Evolutionary conservation across 2,113 vertebrate genomes (phyloP).

Genomic region (Excalfactoria chinensis): DNA sequence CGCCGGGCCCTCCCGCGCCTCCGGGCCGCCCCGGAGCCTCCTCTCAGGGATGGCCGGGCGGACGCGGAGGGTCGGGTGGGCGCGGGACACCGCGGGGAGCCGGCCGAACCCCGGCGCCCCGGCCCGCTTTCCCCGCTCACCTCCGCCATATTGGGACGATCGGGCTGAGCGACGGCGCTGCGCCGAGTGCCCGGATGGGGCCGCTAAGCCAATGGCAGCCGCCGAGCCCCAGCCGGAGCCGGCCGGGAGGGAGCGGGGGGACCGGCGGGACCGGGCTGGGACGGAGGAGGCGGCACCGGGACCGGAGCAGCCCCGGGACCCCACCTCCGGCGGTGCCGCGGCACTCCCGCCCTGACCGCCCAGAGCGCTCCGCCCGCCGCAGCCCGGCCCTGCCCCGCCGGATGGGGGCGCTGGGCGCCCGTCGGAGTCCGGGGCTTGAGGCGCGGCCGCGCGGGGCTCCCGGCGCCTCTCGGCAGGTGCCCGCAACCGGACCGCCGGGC

Average conservation of each 20-base stretch:
- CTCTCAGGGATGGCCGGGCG: not conserved
- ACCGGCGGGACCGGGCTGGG: constrained; percentile 47
- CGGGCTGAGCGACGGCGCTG: constrained; percentile 87
- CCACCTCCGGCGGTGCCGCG: not conserved
- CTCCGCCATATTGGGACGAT: constrained; percentile 98
- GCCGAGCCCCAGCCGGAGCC: constrained; percentile 39
- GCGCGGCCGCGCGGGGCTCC: too few relatives aligned
- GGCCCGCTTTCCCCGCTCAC: constrained; percentile 93
- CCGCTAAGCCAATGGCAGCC: constrained; percentile 83
- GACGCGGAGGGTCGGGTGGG: not conserved
- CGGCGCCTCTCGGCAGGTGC: too few relatives aligned
- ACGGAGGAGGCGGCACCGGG: not conserved
- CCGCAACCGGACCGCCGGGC: too few relatives aligned
- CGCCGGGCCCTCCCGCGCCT: not conserved
- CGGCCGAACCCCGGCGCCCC: constrained; percentile 79
- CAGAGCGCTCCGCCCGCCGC: too few relatives aligned
- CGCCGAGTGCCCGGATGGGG: constrained; percentile 89
- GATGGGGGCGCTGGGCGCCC: too few relatives aligned
- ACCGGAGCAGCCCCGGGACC: not conserved
- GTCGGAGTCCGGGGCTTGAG: too few relatives aligned
- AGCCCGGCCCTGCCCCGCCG: too few relatives aligned
- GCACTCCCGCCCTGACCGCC: too few relatives aligned
- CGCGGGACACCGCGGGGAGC: not conserved
- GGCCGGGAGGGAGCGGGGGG: constrained; percentile 18
- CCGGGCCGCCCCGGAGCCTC: not conserved